These are phyloP conservation scores for Orthonevra nobilis DNA, from an alignment of 2,888 invertebrate genomes.

Conservation along the genomic window DNA sequence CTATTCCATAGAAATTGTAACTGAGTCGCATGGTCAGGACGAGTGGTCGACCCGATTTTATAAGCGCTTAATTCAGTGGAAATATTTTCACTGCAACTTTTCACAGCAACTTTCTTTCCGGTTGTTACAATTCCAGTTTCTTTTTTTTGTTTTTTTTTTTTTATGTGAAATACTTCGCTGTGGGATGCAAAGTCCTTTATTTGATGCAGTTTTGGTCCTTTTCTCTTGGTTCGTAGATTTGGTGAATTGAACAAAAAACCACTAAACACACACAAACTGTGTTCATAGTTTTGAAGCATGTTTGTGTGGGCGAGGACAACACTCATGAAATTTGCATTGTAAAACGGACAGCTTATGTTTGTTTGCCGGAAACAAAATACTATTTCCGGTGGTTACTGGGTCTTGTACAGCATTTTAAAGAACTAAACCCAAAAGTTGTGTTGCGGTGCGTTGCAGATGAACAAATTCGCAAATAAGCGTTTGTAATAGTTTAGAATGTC, in stretches of 20 bases:
- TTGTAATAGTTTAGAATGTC: too few species aligned
- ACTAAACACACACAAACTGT: conserved; percentile 40
- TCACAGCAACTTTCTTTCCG: conserved; percentile 48
- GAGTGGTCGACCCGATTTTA: conserved; percentile 19
- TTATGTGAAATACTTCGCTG: conserved; percentile 7
- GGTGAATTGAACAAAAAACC: conserved; percentile 39
- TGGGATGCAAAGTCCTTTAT: conserved; percentile 15
- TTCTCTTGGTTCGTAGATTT: conserved; percentile 16
- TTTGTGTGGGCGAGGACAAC: not conserved
- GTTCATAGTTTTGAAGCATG: conserved; percentile 6
- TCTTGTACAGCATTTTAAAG: conserved; percentile 15
- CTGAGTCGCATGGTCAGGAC: too few species aligned
- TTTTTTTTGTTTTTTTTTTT: not conserved
- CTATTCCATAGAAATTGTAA: too few species aligned
- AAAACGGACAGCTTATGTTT: too few species aligned
- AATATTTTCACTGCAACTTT: conserved; percentile 52
- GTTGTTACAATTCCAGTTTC: conserved; percentile 9
- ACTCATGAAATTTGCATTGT: conserved; percentile 47
- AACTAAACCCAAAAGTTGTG: not conserved
- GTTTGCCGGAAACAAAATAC: conserved; percentile 38
- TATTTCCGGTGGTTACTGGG: conserved; percentile 38
- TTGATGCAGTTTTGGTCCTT: not conserved
- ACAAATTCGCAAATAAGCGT: too few species aligned
- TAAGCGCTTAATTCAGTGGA: conserved; percentile 57
- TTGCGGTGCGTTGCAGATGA: not conserved